Conservation (phyloP, 2,888 invertebrate species). For the Dryobotodes eremita region DNA sequence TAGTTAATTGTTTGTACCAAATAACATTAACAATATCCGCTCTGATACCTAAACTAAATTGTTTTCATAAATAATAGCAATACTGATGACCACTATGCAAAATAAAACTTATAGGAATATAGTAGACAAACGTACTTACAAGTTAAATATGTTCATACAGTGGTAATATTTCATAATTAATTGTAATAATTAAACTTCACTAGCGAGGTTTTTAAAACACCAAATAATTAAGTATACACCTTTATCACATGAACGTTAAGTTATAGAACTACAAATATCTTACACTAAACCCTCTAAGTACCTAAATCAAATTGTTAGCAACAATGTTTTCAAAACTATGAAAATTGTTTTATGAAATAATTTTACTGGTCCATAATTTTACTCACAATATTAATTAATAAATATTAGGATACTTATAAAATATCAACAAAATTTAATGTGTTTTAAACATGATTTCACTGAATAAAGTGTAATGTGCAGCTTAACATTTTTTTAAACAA, state of each 20-base stretch:
- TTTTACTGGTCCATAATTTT: constrained; percentile 47
- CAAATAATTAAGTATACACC: constrained; percentile 71
- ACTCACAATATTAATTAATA: constrained; percentile 42
- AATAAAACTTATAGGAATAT: constrained; percentile 64
- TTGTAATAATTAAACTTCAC: constrained; percentile 60
- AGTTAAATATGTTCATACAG: constrained; percentile 61
- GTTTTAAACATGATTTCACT: constrained; percentile 29
- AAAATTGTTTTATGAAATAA: constrained; percentile 28
- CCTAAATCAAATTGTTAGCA: constrained; percentile 55
- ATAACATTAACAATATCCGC: constrained; percentile 70
- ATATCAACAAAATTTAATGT: constrained; percentile 19
- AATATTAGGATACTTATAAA: constrained; percentile 33
- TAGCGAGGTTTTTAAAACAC: constrained; percentile 72
- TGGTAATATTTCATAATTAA: constrained; percentile 61
- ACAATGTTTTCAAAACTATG: constrained; percentile 36
- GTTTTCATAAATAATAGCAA: constrained; percentile 76
- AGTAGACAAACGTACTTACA: constrained; percentile 61
- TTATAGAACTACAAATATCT: constrained; percentile 61
- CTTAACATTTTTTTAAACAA: constrained; percentile 4
- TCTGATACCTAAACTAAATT: constrained; percentile 67
- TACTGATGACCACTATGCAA: constrained; percentile 75
- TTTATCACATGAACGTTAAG: constrained; percentile 74
- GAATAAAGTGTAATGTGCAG: constrained; percentile 26
- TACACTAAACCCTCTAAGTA: constrained; percentile 66
- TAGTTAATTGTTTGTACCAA: constrained; percentile 76